phyloP scores from a whole-genome alignment of 1,140 invertebrate genomes.

The Nasonia vitripennis region DNA sequence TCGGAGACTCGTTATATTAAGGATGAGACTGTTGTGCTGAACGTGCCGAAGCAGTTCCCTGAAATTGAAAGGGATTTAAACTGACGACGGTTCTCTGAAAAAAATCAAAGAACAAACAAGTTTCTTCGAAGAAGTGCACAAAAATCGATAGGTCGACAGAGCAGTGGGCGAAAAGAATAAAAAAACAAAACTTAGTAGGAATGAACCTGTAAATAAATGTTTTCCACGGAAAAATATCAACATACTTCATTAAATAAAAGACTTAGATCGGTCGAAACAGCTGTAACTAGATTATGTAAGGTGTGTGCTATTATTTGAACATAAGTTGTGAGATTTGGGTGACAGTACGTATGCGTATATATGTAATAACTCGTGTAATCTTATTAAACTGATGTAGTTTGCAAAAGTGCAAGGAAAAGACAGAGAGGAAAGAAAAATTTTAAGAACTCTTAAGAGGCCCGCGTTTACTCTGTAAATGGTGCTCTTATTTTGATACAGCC shows the following conservation, averaged over 20 bases:
- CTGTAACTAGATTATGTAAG: conserved; percentile 36
- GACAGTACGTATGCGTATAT: conserved; percentile 32
- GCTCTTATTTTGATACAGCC: conserved; percentile 54
- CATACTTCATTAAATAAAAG: conserved; percentile 17
- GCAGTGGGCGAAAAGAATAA: background rate
- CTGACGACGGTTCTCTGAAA: background rate
- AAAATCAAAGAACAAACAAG: conserved; percentile 11
- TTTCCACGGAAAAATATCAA: conserved; percentile 11
- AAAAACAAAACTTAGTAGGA: background rate
- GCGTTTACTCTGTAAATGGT: conserved; percentile 46
- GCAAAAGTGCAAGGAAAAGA: conserved; percentile 11
- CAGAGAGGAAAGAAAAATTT: conserved; percentile 15
- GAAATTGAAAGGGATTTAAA: background rate
- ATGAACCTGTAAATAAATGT: conserved; percentile 44
- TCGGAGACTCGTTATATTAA: background rate
- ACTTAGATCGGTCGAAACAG: conserved; percentile 7
- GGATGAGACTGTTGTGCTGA: background rate
- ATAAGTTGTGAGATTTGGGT: conserved; percentile 23
- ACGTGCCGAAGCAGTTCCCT: background rate
- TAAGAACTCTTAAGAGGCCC: conserved; percentile 31
- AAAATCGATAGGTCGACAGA: conserved; percentile 16
- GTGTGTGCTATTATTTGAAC: conserved; percentile 43
- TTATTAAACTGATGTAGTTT: conserved; percentile 34
- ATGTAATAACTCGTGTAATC: conserved; percentile 39
- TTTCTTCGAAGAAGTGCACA: background rate